Evolutionary conservation across 1,140 invertebrate genomes (phyloP), one percentile per base, ranked within the genome.

Genomic region (Lepidurus apus): DNA sequence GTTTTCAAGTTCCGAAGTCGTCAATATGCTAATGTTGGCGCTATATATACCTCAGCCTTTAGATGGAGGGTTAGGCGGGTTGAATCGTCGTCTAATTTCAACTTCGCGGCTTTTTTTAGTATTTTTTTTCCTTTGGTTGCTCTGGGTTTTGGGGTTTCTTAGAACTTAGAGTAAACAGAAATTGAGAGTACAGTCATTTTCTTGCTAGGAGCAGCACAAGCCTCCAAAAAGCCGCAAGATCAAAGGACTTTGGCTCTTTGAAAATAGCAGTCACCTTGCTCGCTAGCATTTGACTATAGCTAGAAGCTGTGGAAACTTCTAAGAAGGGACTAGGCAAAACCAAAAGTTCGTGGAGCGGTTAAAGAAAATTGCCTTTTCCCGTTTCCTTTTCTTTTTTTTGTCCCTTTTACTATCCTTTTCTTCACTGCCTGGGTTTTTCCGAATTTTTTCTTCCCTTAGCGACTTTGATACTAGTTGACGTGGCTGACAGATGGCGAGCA

Each of bases 211-310:
- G 53, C 13, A 65, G 53, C 53, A 65, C 17, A 21, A 65, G 21
- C 53, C 53, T 65, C 53, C 53, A 13, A 65, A 65, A 65, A 65
- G 53, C 53, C 53, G 53, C 53, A 65, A 21, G 53, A 65, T 65
- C 53, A 65, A 65, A 65, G 53, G 53, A 65, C 53, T 65, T 65
- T 1, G 53, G 53, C 6, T 65, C 53, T 65, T 65, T 65, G 53
- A 65, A 65, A 65, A 65, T 65, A 17, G 53, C 53, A 65, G 53
- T 21, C 53, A 65, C 17, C 53, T 21, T n/a, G 17, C 53, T 65
- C 8, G 17, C 53, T 65, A 65, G 9, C n/a, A 1, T 65, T 65
- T 65, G 53, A 65, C 53, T 65, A 65, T 65, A 65, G 53, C 21
- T 65, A 13, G 53, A 65, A 65, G 7, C 53, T n/a, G 53, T n/a